phyloP scores from a whole-genome alignment of 2,113 vertebrate species.

The Hemiscyllium ocellatum region DNA sequence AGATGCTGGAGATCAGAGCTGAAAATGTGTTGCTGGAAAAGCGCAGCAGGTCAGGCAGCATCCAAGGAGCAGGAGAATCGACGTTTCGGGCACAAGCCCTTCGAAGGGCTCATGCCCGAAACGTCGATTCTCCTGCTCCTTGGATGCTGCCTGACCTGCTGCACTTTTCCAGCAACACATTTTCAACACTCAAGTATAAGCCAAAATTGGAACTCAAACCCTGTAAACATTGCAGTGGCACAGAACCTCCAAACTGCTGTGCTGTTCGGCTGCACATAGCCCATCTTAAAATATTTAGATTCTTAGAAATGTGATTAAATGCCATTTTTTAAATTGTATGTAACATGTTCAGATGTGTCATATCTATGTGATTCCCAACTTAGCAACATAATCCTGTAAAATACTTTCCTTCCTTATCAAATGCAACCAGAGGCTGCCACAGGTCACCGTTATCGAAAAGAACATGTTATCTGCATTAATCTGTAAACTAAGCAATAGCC shows the following conservation, averaged over 20 bases:
- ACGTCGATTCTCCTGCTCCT: too few species aligned
- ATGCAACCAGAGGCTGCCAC: not conserved
- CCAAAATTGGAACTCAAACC: not conserved
- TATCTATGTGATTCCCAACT: not conserved
- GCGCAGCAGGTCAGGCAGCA: too few species aligned
- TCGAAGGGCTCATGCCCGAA: too few species aligned
- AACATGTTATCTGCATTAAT: not conserved
- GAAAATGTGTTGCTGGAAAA: too few species aligned
- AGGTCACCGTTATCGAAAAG: not conserved
- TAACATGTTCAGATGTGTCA: not conserved
- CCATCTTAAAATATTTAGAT: not conserved
- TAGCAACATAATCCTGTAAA: constrained; percentile 4
- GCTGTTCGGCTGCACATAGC: not conserved
- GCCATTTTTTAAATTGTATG: not conserved
- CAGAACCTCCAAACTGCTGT: not conserved
- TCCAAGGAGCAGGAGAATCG: too few species aligned
- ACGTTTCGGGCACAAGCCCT: too few species aligned
- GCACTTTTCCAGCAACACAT: too few species aligned
- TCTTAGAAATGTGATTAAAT: not conserved
- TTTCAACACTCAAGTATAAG: not conserved
- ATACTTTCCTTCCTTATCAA: not conserved
- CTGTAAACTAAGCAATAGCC: too few species aligned
- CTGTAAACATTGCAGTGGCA: not conserved
- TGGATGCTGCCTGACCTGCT: too few species aligned
- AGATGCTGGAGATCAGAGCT: too few species aligned